A percentile compares a stretch with the other conserved stretches of the same genome.
phyloP scores from a whole-genome alignment of 2,888 invertebrate species.

The Meloe dianella region DNA sequence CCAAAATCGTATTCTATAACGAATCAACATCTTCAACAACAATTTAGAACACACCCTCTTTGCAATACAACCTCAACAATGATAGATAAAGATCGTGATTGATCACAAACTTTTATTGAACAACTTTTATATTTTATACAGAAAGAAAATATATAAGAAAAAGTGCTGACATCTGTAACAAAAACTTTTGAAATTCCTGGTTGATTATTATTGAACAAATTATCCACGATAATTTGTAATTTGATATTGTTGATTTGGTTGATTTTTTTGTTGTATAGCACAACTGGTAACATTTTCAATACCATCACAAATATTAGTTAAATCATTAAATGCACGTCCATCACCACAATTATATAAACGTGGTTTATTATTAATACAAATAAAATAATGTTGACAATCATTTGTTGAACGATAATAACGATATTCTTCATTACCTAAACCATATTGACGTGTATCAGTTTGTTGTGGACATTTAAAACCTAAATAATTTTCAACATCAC shows the following conservation, averaged over 20 bases:
- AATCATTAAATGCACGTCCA: conserved; percentile 78
- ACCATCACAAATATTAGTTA: conserved; percentile 74
- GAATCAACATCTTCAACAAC: too few species aligned
- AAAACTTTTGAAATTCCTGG: background rate
- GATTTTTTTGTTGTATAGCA: conserved; percentile 51
- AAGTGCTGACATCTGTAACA: background rate
- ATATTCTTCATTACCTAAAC: conserved; percentile 60
- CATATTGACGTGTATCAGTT: conserved; percentile 56
- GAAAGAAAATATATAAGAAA: background rate
- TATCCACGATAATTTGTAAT: conserved; percentile 14
- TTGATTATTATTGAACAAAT: too few species aligned
- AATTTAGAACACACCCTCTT: too few species aligned
- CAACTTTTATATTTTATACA: background rate
- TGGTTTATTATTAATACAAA: conserved; percentile 77
- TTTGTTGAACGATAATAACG: conserved; percentile 64
- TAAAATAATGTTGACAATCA: conserved; percentile 80
- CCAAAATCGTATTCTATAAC: too few species aligned
- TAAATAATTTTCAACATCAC: conserved; percentile 81
- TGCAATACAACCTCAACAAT: too few species aligned
- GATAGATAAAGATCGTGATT: background rate
- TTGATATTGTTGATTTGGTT: conserved; percentile 29
- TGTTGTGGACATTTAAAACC: conserved; percentile 80
- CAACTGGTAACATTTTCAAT: conserved; percentile 81
- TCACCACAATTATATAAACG: conserved; percentile 78
- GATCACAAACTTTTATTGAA: background rate